Base-by-base conservation (phyloP, 92 coral and sea anemone genomes). In the Porites lobata region DNA sequence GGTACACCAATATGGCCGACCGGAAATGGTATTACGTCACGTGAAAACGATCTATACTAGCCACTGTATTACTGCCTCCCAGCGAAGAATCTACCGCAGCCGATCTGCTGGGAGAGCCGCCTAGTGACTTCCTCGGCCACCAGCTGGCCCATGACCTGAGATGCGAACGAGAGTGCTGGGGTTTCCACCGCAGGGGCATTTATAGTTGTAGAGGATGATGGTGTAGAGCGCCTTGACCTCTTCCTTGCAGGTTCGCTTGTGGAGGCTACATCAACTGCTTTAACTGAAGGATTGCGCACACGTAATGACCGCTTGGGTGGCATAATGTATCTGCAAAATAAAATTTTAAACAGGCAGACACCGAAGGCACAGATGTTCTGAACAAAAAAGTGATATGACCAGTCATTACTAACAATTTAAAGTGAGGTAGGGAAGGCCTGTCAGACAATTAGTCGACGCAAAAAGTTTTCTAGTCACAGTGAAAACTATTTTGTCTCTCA, bases 251-350 rank as follows among this genome's bases (percentile, higher is more conserved):
- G 65, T 52, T 56, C 50, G 38, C 67, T n/a, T n/a, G 38, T 57
- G 22, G 80, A 26, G 17, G 65, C 65, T 7, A 21, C 54, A 4
- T n/a, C 62, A 53, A 19, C 62, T 54, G 65, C 79, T 64, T 18
- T 9, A 18, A 64, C 79, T 3, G 75, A 70, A 70, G 75, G 63
- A 53, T 13, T 22, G 15, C 19, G 61, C 24, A 54, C 9, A 21
- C 47, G 18, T 19, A 57, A 65, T 8, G 21, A 65, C n/a, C 63
- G 8, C 78, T 50, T 50, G 6, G 38, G 62, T 8, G 63, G 59
- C 78, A 74, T 50, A 50, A 10, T 74, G 18, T 47, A 13, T 74
- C 78, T 74, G 64, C 18, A 54, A 76, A 76, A 21, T 65, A 65
- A 29, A 29, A 29, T 29, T 65, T 26, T 1, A 20, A 52, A 57